Evolutionary conservation across 2,113 vertebrate species (phyloP).

Genomic region (Oryzias melastigma): DNA sequence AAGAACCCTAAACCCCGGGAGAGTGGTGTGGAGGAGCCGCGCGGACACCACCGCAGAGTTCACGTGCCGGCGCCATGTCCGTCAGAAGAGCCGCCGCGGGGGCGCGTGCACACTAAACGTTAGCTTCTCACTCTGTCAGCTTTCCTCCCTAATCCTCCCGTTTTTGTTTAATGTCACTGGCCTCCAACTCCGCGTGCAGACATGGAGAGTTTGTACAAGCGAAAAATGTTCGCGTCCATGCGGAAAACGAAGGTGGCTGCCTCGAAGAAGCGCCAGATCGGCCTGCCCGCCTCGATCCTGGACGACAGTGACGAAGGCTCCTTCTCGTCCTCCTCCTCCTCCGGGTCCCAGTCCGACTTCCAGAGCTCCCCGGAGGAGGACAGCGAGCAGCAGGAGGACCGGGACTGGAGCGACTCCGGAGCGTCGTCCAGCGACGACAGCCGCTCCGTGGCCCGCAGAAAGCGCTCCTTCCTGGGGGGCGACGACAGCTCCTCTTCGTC

Average conservation of each 20-base stretch:
- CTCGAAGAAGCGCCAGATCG: slow-evolving; percentile 63
- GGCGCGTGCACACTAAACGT: background rate
- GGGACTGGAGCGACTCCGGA: slow-evolving; percentile 49
- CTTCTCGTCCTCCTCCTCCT: slow-evolving; percentile 54
- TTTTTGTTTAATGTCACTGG: slow-evolving; percentile 37
- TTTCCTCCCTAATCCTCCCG: background rate
- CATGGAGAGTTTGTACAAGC: slow-evolving; percentile 76
- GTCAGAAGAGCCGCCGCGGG: too few relatives aligned
- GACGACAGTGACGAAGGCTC: slow-evolving; percentile 76
- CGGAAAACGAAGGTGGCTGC: slow-evolving; percentile 69
- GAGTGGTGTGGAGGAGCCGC: too few relatives aligned
- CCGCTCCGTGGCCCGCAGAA: slow-evolving; percentile 58
- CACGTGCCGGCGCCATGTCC: too few relatives aligned
- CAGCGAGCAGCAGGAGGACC: slow-evolving; percentile 50
- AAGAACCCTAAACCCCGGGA: too few relatives aligned
- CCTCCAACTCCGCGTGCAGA: slow-evolving; percentile 24
- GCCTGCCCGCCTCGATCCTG: slow-evolving; percentile 66
- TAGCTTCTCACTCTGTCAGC: slow-evolving; percentile 10
- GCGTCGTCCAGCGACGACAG: slow-evolving; percentile 63
- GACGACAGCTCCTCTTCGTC: slow-evolving; percentile 60
- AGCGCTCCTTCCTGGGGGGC: slow-evolving; percentile 63
- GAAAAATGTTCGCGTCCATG: slow-evolving; percentile 75
- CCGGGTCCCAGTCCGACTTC: slow-evolving; percentile 62
- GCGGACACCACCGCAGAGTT: too few relatives aligned
- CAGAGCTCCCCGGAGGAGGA: slow-evolving; percentile 56